phyloP scores from a whole-genome alignment of 2,113 vertebrate genomes.

The Clarias macrocephalus region DNA sequence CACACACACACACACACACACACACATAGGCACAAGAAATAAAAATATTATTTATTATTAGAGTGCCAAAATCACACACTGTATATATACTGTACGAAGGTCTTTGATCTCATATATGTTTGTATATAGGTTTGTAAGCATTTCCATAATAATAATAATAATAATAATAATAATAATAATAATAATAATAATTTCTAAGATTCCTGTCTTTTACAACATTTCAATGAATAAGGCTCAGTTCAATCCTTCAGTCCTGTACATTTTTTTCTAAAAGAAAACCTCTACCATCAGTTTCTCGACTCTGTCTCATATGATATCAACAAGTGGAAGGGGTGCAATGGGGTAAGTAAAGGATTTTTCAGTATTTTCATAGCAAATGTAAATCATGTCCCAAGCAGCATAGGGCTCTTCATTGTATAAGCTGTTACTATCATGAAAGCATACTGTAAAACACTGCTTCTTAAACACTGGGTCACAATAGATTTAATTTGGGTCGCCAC shows the following conservation, averaged over 20 bases:
- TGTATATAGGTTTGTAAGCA: background rate
- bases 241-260: background rate
- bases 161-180: background rate
- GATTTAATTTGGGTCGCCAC: too few relatives aligned
- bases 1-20: slow-evolving; percentile 17
- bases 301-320: background rate
- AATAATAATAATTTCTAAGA: background rate
- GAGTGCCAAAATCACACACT: background rate
- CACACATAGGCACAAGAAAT: slow-evolving; percentile 7
- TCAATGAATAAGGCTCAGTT: background rate
- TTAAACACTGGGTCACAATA: too few relatives aligned
- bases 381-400: background rate
- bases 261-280: background rate
- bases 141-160: background rate
- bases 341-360: background rate
- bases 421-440: background rate
- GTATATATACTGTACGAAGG: too few relatives aligned
- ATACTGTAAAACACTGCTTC: background rate
- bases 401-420: background rate
- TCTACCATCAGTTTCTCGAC: background rate
- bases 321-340: background rate
- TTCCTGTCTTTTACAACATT: background rate
- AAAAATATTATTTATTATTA: slow-evolving; percentile 1
- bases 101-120: background rate
- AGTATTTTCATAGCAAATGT: background rate